Evolutionary conservation across 2,797 vertebrate genomes (phyloP).

Genomic region (Pitangus sulphuratus): DNA sequence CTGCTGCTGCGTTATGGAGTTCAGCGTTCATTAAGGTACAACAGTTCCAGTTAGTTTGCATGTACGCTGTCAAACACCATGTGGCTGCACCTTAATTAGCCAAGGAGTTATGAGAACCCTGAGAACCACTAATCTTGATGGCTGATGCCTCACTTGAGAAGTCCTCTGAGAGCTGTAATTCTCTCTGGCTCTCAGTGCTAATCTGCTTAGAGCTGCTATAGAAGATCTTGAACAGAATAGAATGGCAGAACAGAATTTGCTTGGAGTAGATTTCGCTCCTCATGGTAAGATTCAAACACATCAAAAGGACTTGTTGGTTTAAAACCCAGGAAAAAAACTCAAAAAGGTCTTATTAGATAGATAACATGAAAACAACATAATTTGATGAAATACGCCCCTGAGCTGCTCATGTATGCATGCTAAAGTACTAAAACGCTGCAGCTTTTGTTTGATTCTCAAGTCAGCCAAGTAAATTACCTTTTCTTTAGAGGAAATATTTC

Average conservation of each 20-base stretch:
- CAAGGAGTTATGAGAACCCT: background rate
- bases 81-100: background rate
- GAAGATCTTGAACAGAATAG: background rate
- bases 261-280: background rate
- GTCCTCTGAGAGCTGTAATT: background rate
- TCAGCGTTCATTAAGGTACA: background rate
- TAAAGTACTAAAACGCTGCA: background rate
- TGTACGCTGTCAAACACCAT: accelerated
- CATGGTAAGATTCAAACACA: background rate
- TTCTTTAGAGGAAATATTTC: background rate
- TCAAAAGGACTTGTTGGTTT: background rate
- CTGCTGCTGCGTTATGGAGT: background rate
- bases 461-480: background rate
- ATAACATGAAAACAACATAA: background rate
- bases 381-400: background rate
- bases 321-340: background rate
- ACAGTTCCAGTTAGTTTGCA: background rate
- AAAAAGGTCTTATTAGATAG: background rate
- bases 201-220: background rate
- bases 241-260: background rate
- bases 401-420: background rate
- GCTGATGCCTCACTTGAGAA: background rate
- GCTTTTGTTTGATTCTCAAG: background rate
- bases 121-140: background rate
- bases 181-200: background rate